Evolutionary conservation across 2,797 vertebrate genomes (phyloP), one percentile per base, ranked within the genome.

Genomic region (Melanitta fusca): DNA sequence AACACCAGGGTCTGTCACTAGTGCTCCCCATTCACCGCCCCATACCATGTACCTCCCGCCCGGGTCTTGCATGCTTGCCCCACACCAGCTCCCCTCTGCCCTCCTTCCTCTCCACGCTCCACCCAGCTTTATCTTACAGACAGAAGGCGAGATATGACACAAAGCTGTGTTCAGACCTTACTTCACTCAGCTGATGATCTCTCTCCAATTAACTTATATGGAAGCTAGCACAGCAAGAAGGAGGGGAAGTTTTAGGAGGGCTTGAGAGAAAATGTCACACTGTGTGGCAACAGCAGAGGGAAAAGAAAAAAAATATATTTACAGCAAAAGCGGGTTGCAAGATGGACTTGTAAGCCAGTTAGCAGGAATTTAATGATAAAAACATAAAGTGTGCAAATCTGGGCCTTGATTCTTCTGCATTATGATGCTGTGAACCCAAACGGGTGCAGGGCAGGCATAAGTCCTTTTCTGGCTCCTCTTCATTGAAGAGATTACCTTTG

Each of bases 71-170:
- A 24, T 0, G 1, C 9, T 22, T 49, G 7, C 15, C 61, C 43
- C 34, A 45, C 16, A 1, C 45, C 57, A 88, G 34, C 25, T 95
- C 54, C 54, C 69, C 45, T 91, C 85, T 80, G 30, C 20, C 82
- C 38, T 43, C 36, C 49, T 85, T 70, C n/a, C 27, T 92, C 24
- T 28, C 64, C 16, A 47, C 20, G 30, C 77, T 85, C 85, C 94
- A 81, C 88, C 95, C 89, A 94, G 43, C 57, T 69, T 82, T 93
- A 54, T 83, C 70, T 85, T 4, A 16, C 8, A 75, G 80, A 47
- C 49, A 77, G 54, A 58, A 3, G 2, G 61, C 69, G 34, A 81
- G 66, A 60, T 62, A 66, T 93, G 94, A 96, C 89, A 94, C 90
- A 81, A 7, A 65, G 56, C 28, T 70, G 8, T n/a, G n/a, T 34